These are phyloP conservation scores for Hypothenemus hampei DNA, from an alignment of 1,140 invertebrate species.

Conservation along the genomic window DNA sequence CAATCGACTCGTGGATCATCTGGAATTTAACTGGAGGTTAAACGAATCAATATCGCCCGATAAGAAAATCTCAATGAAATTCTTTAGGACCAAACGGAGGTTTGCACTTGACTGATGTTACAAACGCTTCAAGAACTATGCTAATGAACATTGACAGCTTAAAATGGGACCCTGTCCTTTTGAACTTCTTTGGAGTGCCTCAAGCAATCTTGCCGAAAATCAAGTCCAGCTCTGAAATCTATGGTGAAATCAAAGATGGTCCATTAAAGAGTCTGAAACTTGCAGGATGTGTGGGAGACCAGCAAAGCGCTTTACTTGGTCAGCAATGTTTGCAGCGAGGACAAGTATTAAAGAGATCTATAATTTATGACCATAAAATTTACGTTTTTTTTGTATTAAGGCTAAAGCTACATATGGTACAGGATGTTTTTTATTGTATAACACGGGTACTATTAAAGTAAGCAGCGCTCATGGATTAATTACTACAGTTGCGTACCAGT, in stretches of 20 bases:
- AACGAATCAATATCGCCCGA: too few relatives aligned
- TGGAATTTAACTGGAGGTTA: conserved; percentile 89
- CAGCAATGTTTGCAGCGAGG: conserved; percentile 88
- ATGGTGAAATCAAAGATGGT: conserved; percentile 63
- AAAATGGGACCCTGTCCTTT: conserved; percentile 84
- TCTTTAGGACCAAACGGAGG: conserved; percentile 56
- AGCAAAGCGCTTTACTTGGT: conserved; percentile 91
- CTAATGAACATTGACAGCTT: conserved; percentile 92
- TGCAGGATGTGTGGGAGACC: conserved; percentile 87
- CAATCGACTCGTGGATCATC: conserved; percentile 93
- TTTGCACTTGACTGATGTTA: conserved; percentile 91
- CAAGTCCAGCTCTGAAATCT: conserved; percentile 83
- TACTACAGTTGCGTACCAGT: conserved; percentile 92
- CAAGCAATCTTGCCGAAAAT: conserved; percentile 79
- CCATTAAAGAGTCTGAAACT: conserved; percentile 77
- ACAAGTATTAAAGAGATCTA: too few relatives aligned
- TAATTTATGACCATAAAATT: neutral
- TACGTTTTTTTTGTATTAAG: conserved; percentile 13
- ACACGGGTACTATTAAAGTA: conserved; percentile 76
- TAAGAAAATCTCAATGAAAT: too few relatives aligned
- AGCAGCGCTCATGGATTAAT: conserved; percentile 72
- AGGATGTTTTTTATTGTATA: conserved; percentile 94
- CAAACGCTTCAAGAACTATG: conserved; percentile 96
- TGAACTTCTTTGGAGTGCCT: conserved; percentile 84
- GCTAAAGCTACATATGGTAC: conserved; percentile 97